Base-by-base conservation (phyloP, 2,888 invertebrate genomes). In the Allacma fusca region DNA sequence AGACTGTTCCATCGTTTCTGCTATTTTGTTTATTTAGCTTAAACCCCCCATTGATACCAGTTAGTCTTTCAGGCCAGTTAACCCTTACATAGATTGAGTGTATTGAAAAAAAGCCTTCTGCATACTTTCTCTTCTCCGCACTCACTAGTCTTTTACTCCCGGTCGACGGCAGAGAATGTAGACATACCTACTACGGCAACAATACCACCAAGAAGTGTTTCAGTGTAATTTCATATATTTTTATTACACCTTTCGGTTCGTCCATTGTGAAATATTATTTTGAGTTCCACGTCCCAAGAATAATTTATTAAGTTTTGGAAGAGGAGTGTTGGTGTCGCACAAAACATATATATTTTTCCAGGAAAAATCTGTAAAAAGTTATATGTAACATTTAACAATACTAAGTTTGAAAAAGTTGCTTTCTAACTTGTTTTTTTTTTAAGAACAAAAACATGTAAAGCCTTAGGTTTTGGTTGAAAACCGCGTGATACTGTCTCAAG, bases 1-100 rank as follows among this genome's bases (percentile, higher is more conserved):
- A 57, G 57, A 29, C 71, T 71, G 71, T 71, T 71, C 71, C 57
- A 50, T 57, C 43, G 21, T 21, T 68, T 69, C 68, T 68, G 26
- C 68, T 43, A 24, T 69, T 69, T 69, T 69, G 69, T 69, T 69
- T 69, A 69, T 69, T 69, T 69, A 34, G n/a, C 43, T 69, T 69
- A 43, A 69, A 43, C 21, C 44, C 13, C 69, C 21, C 69, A 43
- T 23, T 69, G 40, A 69, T 69, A 69, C 23, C 44, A 69, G 43
- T 69, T 43, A 69, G 69, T 69, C 67, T 67, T 67, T 67, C 67
- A 62, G 62, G 62, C 62, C 62, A 67, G 67, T 67, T 50, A 50
- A 50, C 50, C 50, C 50, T 50, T 50, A 50, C n/a, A 50, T 50
- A 50, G 4, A 50, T 50, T 50, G 7, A 50, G 50, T 50, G 50